phyloP scores from a whole-genome alignment of 2,113 vertebrate species.

The Cryptotis parvus region DNA sequence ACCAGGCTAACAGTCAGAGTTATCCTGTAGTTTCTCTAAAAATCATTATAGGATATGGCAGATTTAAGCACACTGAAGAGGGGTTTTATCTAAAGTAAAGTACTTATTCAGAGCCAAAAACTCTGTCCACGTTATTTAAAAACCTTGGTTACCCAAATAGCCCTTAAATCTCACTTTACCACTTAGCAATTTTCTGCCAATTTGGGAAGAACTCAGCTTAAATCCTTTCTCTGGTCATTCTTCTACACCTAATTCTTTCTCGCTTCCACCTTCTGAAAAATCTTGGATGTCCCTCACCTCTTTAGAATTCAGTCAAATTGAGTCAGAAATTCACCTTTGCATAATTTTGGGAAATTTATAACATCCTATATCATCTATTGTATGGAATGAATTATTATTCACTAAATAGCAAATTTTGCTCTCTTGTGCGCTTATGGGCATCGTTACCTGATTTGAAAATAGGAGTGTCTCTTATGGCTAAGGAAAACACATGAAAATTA shows the following conservation, averaged over 20 bases:
- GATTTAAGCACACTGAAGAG: not conserved
- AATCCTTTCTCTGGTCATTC: not conserved
- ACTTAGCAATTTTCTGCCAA: not conserved
- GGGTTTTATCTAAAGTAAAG: not conserved
- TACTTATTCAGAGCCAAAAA: not conserved
- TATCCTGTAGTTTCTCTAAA: not conserved
- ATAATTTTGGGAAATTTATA: not conserved
- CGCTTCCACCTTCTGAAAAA: not conserved
- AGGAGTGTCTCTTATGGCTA: not conserved
- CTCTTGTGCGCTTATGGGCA: not conserved
- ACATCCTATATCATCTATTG: not conserved
- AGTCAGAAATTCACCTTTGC: not conserved
- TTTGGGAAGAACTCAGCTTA: not conserved
- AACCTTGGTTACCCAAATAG: not conserved
- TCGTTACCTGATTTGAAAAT: conserved; percentile 25
- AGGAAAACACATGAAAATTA: not conserved
- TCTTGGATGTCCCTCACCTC: not conserved
- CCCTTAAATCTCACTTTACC: not conserved
- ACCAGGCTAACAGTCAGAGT: not conserved
- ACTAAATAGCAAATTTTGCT: conserved; percentile 8
- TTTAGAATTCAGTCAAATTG: not conserved
- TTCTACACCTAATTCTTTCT: not conserved
- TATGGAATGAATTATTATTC: not conserved
- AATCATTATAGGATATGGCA: not conserved
- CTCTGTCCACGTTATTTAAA: not conserved